Evolutionary conservation across 1,140 invertebrate genomes (phyloP).

Genomic region (Eupristina koningsbergeri): DNA sequence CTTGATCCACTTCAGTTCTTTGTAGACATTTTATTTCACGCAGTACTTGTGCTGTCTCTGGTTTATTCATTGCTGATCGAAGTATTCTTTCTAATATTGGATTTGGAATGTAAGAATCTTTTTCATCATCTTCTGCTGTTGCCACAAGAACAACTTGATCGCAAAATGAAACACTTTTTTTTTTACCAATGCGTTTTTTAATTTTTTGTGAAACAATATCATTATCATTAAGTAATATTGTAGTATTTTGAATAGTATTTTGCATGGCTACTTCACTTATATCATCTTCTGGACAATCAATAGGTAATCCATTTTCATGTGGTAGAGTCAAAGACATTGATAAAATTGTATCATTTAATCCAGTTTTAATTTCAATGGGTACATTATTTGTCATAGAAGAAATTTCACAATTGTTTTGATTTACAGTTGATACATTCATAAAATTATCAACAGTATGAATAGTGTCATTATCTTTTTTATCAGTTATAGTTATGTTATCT

Average conservation of each 20-base stretch:
- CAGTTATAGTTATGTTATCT: not conserved
- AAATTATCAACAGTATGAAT: constrained; percentile 56
- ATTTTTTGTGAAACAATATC: constrained; percentile 67
- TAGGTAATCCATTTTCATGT: constrained; percentile 69
- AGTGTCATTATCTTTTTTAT: not conserved
- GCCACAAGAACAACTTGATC: constrained; percentile 93
- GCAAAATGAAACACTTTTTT: constrained; percentile 95
- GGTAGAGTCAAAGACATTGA: constrained; percentile 70
- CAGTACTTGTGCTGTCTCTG: constrained; percentile 75
- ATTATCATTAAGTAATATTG: constrained; percentile 68
- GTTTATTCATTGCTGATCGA: constrained; percentile 84
- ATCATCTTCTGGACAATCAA: constrained; percentile 71
- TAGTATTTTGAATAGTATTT: constrained; percentile 71
- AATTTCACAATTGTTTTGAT: constrained; percentile 60
- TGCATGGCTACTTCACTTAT: constrained; percentile 72
- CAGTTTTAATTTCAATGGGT: constrained; percentile 58
- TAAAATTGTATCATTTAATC: constrained; percentile 66
- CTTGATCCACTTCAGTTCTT: constrained; percentile 70
- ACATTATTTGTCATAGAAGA: constrained; percentile 5
- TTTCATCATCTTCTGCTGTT: constrained; percentile 91
- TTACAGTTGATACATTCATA: constrained; percentile 62
- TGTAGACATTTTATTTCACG: constrained; percentile 73
- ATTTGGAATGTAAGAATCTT: constrained; percentile 91
- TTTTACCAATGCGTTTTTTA: constrained; percentile 79
- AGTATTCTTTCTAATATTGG: constrained; percentile 90